Evolutionary conservation across 2,888 invertebrate genomes (phyloP), one percentile per base, ranked within the genome.

Genomic region (Sminthurides aquaticus): DNA sequence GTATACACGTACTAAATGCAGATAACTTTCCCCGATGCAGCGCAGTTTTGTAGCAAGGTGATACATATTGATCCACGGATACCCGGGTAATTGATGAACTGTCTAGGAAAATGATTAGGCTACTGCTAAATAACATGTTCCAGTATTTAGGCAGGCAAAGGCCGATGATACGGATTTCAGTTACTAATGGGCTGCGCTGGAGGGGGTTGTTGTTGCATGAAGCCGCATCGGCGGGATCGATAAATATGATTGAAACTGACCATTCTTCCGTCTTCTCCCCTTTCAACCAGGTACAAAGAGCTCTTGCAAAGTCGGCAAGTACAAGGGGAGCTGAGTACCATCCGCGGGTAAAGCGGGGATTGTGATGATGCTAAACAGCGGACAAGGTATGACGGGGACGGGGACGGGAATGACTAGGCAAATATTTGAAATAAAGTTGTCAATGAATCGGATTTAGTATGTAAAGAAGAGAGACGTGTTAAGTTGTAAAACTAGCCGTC

Each of bases 381-480:
- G n/a, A n/a, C n/a, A n/a, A n/a, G n/a, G n/a, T n/a, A n/a, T n/a
- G n/a, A n/a, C n/a, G n/a, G n/a, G n/a, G n/a, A n/a, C n/a, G n/a
- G n/a, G n/a, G n/a, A 22, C 20, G 15, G 22, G 52, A 52, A 52
- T 52, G 52, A 52, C 52, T 52, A 52, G 20, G 52, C 52, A 52
- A 52, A 52, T 52, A 52, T 52, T 52, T 52, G 52, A 52, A 52
- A 52, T 52, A 18, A 52, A 52, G 20, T 52, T 52, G 52, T 52
- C 52, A 52, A 22, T 15, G 22, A 20, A 11, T 34, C 43, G 43
- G 43, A 34, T 34, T 34, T 5, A 34, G 8, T 34, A 34, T 11
- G 8, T 15, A 34, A 34, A 34, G 8, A 34, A 15, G n/a, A n/a
- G n/a, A n/a, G 43, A 34, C 43, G 43, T 34, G 43, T 34, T 34